Base-by-base conservation (phyloP, 1,140 invertebrate genomes). In the Drosophila nannoptera region DNA sequence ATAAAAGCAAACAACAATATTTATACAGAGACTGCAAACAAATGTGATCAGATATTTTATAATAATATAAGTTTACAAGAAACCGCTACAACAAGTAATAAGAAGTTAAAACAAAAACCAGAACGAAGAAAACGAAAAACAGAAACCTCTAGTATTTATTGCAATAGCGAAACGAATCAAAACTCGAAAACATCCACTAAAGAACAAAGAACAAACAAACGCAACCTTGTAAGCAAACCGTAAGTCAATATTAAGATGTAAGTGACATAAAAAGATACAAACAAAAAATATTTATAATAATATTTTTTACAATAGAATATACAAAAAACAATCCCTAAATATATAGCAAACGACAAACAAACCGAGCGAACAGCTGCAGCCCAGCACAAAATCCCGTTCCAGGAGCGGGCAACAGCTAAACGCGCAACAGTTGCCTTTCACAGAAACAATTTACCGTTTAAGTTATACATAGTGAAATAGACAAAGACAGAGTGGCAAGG, bases 1-100 rank as follows among this genome's bases (percentile, higher is more conserved):
- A 83, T 62, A 75, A 80, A 82, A 75, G 72, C 62, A 87, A 87
- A 78, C 73, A 84, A 84, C 72, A 88, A 86, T 81, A 87, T 87
- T 87, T 87, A 88, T 87, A 89, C 87, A 88, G 88, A 89, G 88
- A 89, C 88, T 89, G 88, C 88, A 89, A 89, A 87, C 84, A 89
- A 88, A 89, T 89, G 88, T 89, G 88, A 89, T 89, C 88, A 89
- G 88, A 89, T 89, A 89, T 89, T 89, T 88, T 88, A 87, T 86
- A 86, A 86, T 86, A 80, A 77, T 86, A 86, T 86, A 86, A 86
- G 81, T 86, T 86, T 86, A 86, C 82, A 86, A 76, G 60, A 59
- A 67, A 78, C 56, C 56, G 67, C 55, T 72, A 70, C 46, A 69
- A 76, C 50, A 61, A 72, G 58, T 73, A 83, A 69, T 64, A 73